A percentile compares a stretch with the other conserved stretches of the same genome.
Evolutionary conservation across 2,888 invertebrate species (phyloP).

Genomic region (Omphaloscelis lunosa): DNA sequence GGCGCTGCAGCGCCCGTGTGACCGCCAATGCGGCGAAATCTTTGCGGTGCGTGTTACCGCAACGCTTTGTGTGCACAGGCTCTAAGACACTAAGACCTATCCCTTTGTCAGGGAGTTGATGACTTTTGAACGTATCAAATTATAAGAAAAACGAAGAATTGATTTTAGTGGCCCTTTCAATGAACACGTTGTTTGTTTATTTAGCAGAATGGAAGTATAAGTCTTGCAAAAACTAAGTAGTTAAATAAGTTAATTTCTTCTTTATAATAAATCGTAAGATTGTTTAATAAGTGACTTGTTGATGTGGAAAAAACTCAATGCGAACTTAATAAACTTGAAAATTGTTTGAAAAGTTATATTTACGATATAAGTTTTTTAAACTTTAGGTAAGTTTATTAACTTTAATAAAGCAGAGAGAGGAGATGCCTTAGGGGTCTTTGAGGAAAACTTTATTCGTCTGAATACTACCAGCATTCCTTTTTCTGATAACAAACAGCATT

Average conservation of each 20-base stretch:
- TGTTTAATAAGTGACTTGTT: slow-evolving; percentile 18
- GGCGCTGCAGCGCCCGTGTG: too few species aligned
- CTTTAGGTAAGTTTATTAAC: slow-evolving; percentile 6
- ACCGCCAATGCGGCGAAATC: too few species aligned
- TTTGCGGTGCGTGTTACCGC: too few species aligned
- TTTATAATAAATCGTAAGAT: slow-evolving; percentile 15
- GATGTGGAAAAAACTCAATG: not conserved
- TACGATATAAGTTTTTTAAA: not conserved
- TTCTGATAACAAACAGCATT: not conserved
- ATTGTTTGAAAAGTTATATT: slow-evolving; percentile 2
- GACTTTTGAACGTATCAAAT: not conserved
- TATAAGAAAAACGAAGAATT: not conserved
- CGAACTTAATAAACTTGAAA: slow-evolving; percentile 17
- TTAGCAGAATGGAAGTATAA: not conserved
- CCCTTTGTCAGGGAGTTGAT: not conserved
- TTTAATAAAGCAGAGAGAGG: not conserved
- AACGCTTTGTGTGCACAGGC: too few species aligned
- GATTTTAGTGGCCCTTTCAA: not conserved
- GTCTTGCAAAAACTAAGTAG: not conserved
- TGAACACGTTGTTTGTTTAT: not conserved
- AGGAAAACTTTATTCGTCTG: not conserved
- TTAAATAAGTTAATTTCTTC: slow-evolving; percentile 4
- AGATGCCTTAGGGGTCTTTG: not conserved
- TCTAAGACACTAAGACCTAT: not conserved
- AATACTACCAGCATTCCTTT: too few species aligned